phyloP scores from a whole-genome alignment of 2,888 invertebrate genomes.

The Phragmatobia fuliginosa region DNA sequence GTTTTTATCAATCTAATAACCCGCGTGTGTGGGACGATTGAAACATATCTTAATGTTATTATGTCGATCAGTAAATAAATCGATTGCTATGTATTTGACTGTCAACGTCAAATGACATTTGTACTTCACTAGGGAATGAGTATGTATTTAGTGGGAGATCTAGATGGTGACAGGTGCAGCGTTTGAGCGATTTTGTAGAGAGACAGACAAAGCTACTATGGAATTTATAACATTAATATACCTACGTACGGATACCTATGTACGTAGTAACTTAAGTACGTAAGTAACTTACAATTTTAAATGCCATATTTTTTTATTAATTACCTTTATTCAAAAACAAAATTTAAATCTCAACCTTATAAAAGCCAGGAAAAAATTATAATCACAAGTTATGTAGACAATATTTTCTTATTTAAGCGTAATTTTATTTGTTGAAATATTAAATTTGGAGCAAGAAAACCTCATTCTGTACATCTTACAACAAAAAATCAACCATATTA shows the following conservation, averaged over 20 bases:
- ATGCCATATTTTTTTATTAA: too few relatives aligned
- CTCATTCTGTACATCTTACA: neutral
- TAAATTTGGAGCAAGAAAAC: neutral
- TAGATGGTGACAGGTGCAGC: too few relatives aligned
- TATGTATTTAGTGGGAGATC: too few relatives aligned
- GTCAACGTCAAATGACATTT: neutral
- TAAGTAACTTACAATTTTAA: too few relatives aligned
- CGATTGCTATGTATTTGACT: neutral
- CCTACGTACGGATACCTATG: too few relatives aligned
- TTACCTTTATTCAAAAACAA: neutral
- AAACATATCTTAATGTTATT: neutral
- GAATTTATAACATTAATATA: too few relatives aligned
- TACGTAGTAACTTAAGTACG: too few relatives aligned
- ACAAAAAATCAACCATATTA: slow-evolving; percentile 33
- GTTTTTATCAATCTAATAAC: neutral
- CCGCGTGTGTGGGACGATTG: neutral
- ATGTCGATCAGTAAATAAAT: neutral
- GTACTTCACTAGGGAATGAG: neutral
- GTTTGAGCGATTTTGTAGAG: too few relatives aligned
- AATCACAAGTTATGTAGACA: slow-evolving; percentile 10
- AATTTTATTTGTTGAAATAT: slow-evolving; percentile 6
- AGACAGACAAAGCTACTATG: too few relatives aligned
- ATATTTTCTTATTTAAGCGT: slow-evolving; percentile 17
- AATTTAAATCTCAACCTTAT: neutral
- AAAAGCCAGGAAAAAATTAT: neutral